A percentile compares a stretch with the other conserved stretches of the same genome.
Evolutionary conservation across 2,888 invertebrate genomes (phyloP).

Genomic region (Drosophila rellima): DNA sequence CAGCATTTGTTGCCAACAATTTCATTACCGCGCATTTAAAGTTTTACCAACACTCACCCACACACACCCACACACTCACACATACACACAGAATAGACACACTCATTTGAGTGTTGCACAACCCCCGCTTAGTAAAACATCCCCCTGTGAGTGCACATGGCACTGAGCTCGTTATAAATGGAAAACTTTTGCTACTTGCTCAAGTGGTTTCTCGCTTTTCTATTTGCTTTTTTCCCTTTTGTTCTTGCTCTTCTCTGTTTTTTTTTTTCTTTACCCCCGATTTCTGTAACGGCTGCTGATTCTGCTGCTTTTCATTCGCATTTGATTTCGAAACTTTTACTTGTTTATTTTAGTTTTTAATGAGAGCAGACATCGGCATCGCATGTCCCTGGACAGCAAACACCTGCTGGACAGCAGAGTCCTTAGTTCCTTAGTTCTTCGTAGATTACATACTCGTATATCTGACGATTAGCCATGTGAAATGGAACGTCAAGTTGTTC

Average conservation of each 20-base stretch:
- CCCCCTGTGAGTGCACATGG: conserved; percentile 39
- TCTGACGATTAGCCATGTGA: conserved; percentile 76
- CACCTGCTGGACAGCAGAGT: conserved; percentile 32
- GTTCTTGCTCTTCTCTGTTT: conserved; percentile 29
- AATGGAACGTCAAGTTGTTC: conserved; percentile 64
- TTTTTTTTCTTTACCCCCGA: conserved; percentile 28
- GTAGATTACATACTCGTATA: too few relatives aligned
- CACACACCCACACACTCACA: conserved; percentile 12
- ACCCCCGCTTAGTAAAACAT: conserved; percentile 25
- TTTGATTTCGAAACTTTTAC: conserved; percentile 66
- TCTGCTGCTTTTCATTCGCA: conserved; percentile 47
- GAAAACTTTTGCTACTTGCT: conserved; percentile 79
- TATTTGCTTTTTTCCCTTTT: conserved; percentile 47
- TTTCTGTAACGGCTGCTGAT: conserved; percentile 20
- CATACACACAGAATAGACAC: conserved; percentile 46
- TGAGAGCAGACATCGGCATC: conserved; percentile 71
- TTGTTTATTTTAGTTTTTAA: conserved; percentile 80
- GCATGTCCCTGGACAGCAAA: conserved; percentile 43
- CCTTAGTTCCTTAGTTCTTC: too few relatives aligned
- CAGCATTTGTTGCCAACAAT: conserved; percentile 79
- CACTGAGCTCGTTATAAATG: conserved; percentile 80
- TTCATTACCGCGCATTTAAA: conserved; percentile 82
- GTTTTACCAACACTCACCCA: conserved; percentile 67
- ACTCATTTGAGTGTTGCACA: conserved; percentile 20
- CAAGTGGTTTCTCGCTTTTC: conserved; percentile 72